Evolutionary conservation across 2,888 invertebrate species (phyloP).

Genomic region (Metacarcinus magister): DNA sequence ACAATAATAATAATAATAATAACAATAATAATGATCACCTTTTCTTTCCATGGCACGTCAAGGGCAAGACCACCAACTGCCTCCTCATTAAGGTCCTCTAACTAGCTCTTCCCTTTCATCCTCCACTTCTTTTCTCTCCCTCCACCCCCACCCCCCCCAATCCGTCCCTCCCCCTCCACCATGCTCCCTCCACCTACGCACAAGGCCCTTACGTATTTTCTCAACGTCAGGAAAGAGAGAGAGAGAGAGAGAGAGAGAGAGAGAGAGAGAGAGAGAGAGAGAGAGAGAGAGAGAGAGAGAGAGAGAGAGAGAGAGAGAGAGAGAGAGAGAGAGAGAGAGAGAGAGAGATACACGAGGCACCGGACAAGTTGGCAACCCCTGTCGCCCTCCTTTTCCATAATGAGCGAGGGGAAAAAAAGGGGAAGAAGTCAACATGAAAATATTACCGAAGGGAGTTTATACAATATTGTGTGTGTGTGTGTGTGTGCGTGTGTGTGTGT

Average conservation of each 20-base stretch:
- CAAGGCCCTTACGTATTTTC: too few species aligned
- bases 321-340: neutral
- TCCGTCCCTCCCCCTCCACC: neutral
- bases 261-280: slow-evolving; percentile 26
- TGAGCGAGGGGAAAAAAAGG: neutral
- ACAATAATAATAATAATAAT: neutral
- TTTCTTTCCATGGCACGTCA: neutral
- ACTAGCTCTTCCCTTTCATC: neutral
- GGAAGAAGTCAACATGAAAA: neutral
- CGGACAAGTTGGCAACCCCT: neutral
- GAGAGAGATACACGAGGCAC: too few species aligned
- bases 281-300: neutral
- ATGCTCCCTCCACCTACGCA: too few species aligned
- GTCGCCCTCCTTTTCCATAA: neutral
- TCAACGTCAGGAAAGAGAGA: too few species aligned
- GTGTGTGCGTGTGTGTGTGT: too few species aligned
- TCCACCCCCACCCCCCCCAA: neutral
- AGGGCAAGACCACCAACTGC: neutral
- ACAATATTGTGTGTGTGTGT: neutral
- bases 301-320: neutral
- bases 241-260: neutral
- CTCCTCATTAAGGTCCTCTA: neutral
- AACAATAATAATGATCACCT: neutral
- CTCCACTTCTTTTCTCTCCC: neutral
- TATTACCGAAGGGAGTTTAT: neutral